Percentiles rank a stretch among this genome's conserved stretches.
Evolutionary conservation across 64 coral and sea anemone genomes (phyloP).

Genomic region (Catalaphyllia jardinei): DNA sequence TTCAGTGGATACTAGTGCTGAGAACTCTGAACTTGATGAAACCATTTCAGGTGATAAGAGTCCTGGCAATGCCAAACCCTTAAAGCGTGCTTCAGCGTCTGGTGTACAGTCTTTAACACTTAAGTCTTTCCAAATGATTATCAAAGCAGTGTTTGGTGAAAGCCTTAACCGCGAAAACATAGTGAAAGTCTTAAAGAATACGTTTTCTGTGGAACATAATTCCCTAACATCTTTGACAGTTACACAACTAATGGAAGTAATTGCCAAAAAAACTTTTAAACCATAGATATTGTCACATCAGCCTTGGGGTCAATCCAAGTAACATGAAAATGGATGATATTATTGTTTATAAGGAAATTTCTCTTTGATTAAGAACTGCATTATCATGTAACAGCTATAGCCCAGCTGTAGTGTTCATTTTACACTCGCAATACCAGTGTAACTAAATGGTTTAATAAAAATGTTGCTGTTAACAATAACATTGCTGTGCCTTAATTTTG

Average conservation of each 20-base stretch:
- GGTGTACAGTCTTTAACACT: slow-evolving; percentile 16
- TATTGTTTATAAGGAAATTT: slow-evolving; percentile 19
- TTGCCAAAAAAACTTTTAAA: slow-evolving; percentile 25
- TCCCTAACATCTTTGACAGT: slow-evolving; percentile 9
- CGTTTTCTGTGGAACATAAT: slow-evolving; percentile 11
- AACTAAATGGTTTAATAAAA: slow-evolving; percentile 30
- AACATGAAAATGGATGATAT: slow-evolving; percentile 18
- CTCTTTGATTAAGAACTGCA: slow-evolving; percentile 7
- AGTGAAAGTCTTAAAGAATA: slow-evolving; percentile 26
- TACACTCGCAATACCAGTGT: background rate
- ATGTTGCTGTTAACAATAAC: slow-evolving; percentile 18
- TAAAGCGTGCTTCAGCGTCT: background rate
- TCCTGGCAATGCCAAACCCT: slow-evolving; percentile 30
- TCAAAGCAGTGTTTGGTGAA: slow-evolving; percentile 42
- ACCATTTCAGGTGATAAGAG: slow-evolving; percentile 1
- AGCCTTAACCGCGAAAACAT: slow-evolving; percentile 8
- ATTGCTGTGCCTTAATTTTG: slow-evolving; percentile 19
- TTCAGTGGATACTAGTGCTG: background rate
- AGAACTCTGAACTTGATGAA: slow-evolving; percentile 26
- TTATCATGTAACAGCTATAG: slow-evolving; percentile 1
- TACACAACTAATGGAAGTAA: slow-evolving; percentile 43
- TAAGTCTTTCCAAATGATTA: slow-evolving; percentile 16
- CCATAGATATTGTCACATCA: slow-evolving; percentile 19
- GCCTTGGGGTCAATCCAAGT: slow-evolving; percentile 22
- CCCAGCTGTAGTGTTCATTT: slow-evolving; percentile 16